Base-by-base conservation (phyloP, 2,888 invertebrate species). In the Calliopum simillimum region DNA sequence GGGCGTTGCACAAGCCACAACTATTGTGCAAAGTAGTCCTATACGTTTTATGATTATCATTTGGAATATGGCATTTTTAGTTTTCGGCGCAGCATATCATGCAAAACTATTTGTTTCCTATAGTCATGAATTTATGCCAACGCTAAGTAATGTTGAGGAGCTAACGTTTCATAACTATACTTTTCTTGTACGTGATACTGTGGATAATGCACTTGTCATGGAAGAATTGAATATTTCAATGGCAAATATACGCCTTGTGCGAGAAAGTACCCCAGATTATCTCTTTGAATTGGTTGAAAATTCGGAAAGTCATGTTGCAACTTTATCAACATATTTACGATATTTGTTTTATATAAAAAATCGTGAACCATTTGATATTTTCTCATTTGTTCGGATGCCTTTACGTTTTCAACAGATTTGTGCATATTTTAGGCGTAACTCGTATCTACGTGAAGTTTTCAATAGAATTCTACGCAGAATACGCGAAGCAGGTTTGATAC, bases 101-200 rank as follows among this genome's bases (percentile, higher is more conserved):
- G 69, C 65, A 3, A 69, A 71, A 66, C 62, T 71, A 2, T 71
- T 55, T 55, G 46, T 41, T 5, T 33, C 69, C 2, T 71, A 71
- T n/a, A 64, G 64, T n/a, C 44, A 58, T 16, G 33, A 41, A 1
- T 2, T 41, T 13, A 11, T 23, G 6, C 16, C n/a, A 6, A n/a
- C 19, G 21, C 33, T 47, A 2, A 33, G 11, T 23, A 68, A 56
- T 12, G 16, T 71, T 25, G 53, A 44, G 4, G 56, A 56, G 23
- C 33, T 71, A 2, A 43, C 12, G n/a, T 19, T 14, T 12, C 19
- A 68, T 43, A 71, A 71, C 44, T 71, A 58, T 13, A 63, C 56
- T 25, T 56, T 70, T n/a, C 4, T 70, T 4, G 11, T 58, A 33
- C 56, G 33, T n/a, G 33, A 25, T 16, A 16, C 12, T 41, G 11